phyloP scores from a whole-genome alignment of 1,140 invertebrate genomes.

The Drosophila varians region DNA sequence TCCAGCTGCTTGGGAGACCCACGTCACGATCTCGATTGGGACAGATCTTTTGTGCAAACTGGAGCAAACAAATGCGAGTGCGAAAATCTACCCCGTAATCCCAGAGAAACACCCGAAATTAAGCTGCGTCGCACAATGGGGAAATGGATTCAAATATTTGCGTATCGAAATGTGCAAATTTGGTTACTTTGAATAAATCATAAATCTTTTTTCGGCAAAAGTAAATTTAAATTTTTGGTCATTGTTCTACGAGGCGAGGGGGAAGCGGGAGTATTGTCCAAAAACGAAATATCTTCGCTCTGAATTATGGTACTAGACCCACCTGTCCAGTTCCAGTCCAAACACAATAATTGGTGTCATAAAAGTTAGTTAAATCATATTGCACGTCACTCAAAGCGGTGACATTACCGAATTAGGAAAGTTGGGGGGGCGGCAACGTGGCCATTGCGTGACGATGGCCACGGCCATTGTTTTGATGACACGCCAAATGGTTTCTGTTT shows the following conservation, averaged over 20 bases:
- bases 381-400: conserved; percentile 58
- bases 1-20: conserved; percentile 67
- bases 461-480: conserved; percentile 63
- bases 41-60: conserved; percentile 49
- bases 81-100: conserved; percentile 79
- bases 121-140: conserved; percentile 41
- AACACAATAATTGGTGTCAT: conserved; percentile 72
- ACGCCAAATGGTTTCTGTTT: conserved; percentile 70
- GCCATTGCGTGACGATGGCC: conserved; percentile 47
- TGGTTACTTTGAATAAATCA: conserved; percentile 44
- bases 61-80: conserved; percentile 58
- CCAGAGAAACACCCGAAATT: conserved; percentile 47
- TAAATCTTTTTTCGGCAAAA: conserved; percentile 51
- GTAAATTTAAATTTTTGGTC: conserved; percentile 17
- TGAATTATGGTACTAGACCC: conserved; percentile 7
- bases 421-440: conserved; percentile 40
- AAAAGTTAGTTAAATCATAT: conserved; percentile 75
- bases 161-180: conserved; percentile 73
- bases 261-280: neutral
- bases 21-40: conserved; percentile 36
- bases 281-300: conserved; percentile 1
- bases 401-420: conserved; percentile 68
- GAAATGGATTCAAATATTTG: conserved; percentile 59
- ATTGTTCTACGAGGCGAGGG: neutral
- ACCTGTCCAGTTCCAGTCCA: conserved; percentile 29